These are phyloP conservation scores for Paratrypauchen microcephalus DNA, from an alignment of 2,797 vertebrate species.

Conservation along the genomic window DNA sequence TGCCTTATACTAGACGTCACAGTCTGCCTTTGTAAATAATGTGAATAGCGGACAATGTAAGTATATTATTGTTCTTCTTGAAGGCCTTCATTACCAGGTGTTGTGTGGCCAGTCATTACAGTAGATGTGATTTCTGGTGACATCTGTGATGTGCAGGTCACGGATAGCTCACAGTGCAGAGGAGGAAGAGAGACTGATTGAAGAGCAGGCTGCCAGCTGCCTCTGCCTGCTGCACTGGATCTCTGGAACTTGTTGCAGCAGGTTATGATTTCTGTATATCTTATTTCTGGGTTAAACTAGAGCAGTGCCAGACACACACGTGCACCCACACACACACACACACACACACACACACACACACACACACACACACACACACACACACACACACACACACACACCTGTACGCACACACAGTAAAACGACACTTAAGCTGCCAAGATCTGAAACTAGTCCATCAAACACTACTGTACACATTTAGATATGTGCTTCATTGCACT, in stretches of 20 bases:
- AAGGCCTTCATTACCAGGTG: background rate
- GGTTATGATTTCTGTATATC: constrained; percentile 70
- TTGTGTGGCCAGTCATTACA: constrained; percentile 17
- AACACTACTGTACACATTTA: constrained; percentile 57
- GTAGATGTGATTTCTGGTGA: constrained; percentile 55
- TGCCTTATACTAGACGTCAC: too few species aligned
- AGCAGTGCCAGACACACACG: constrained; percentile 57
- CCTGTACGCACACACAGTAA: constrained; percentile 24
- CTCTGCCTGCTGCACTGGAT: constrained; percentile 55
- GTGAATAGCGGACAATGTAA: too few species aligned
- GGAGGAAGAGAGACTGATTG: constrained; percentile 41
- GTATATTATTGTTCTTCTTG: constrained; percentile 20
- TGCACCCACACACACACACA: too few species aligned
- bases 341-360: too few species aligned
- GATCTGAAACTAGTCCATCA: constrained; percentile 69
- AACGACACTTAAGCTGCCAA: constrained; percentile 64
- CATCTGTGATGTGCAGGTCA: constrained; percentile 68
- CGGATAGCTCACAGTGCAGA: constrained; percentile 55
- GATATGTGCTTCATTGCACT: constrained; percentile 47
- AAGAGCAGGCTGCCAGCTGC: constrained; percentile 55
- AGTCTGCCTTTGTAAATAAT: too few species aligned
- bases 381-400: constrained; percentile 17
- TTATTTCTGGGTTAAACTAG: constrained; percentile 66
- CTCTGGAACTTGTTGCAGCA: constrained; percentile 78
- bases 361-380: constrained; percentile 1